These are phyloP conservation scores for Sebastes iracundus DNA, from an alignment of 2,797 vertebrate genomes.

Conservation along the genomic window DNA sequence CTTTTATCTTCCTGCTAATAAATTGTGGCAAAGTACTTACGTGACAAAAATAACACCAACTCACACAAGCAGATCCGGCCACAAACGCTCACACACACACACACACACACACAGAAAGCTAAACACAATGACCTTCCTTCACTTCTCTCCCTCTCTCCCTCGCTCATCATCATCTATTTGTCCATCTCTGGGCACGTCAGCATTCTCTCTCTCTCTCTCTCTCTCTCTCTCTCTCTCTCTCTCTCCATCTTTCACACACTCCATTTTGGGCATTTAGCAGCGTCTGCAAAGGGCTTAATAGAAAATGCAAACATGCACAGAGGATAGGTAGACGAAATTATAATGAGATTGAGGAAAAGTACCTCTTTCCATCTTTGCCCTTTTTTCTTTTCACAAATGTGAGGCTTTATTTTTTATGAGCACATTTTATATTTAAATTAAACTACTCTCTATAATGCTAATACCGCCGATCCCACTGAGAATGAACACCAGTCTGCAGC, in stretches of 20 bases:
- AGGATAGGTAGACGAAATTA: not conserved
- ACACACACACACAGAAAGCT: not conserved
- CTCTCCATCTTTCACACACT: not conserved
- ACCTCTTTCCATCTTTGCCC: not conserved
- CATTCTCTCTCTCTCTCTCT: not conserved
- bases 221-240: not conserved
- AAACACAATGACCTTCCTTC: slow-evolving; percentile 3
- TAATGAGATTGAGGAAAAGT: not conserved
- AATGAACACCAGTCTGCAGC: not conserved
- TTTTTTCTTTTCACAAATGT: not conserved
- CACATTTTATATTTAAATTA: not conserved
- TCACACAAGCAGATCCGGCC: not conserved
- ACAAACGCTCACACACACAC: not conserved
- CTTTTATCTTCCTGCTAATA: slow-evolving; percentile 6
- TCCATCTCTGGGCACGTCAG: slow-evolving; percentile 21
- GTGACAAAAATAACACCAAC: not conserved
- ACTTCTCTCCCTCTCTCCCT: not conserved
- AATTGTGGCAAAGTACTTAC: slow-evolving; percentile 1
- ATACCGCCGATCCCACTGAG: not conserved
- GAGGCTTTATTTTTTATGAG: not conserved
- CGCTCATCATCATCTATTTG: slow-evolving; percentile 37
- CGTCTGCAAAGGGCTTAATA: slow-evolving; percentile 22
- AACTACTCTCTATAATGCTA: not conserved
- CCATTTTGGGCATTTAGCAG: slow-evolving; percentile 18
- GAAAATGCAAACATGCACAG: not conserved